Evolutionary conservation across 2,113 vertebrate species (phyloP), one percentile per base, ranked within the genome.

Genomic region (Eclectus roratus): DNA sequence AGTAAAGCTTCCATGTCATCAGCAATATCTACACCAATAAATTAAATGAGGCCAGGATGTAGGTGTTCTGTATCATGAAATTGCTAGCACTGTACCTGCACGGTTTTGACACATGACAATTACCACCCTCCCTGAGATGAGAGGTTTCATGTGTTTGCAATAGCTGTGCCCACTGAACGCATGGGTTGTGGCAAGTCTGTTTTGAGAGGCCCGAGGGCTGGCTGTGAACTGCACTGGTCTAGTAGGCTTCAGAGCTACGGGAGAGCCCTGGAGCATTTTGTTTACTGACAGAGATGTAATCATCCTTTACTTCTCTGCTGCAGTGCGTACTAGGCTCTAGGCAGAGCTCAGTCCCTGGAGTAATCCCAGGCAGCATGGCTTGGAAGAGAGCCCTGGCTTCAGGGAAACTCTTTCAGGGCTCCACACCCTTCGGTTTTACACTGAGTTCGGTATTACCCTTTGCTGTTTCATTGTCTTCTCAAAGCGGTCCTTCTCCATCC

Each of bases 301-400:
- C 49, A 6, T 61, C n/a, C 44, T 74, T 87, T 46, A 72, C 13
- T 61, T 84, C 44, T 10, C n/a, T 52, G 39, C 27, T 17, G 73
- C 69, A 72, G 11, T 0, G 1, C 1, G 1, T 8, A 6, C 29
- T 71, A 3, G 0, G 64, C 13, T 8, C 25, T 7, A 28, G 60
- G 49, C 29, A 77, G 20, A 65, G 1, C 50, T 39, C 4, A 0
- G 58, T 81, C 25, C 41, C 13, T 25, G 37, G 21, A 7, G 12
- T 37, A 21, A 46, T 72, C 18, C 68, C 80, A 69, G 37, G 43
- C n/a, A 76, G 27, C 46, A 29, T 1, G 4, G 16, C 52, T 49
- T 65, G 49, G 24, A 58, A 49, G 70, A 58, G 33, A 71, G n/a
- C 25, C 18, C 28, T 7, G 7, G 14, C n/a, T 65, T 52, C 35